Base-by-base conservation (phyloP, 1,140 invertebrate genomes). In the Aradophagus sp. region DNA sequence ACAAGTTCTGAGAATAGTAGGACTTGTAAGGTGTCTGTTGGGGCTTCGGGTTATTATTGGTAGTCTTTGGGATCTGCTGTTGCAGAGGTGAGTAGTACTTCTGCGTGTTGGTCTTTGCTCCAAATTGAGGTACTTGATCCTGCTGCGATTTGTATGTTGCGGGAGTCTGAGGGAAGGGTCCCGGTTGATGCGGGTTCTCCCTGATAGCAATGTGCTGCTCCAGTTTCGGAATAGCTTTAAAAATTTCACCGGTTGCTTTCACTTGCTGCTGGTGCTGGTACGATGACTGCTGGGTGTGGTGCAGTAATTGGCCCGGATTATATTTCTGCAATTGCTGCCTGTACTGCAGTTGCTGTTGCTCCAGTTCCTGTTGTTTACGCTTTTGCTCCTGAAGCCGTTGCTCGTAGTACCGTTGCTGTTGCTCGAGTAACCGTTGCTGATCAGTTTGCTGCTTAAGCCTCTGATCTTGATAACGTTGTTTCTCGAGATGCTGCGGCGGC, bases 221-320 rank as follows among this genome's bases (percentile, higher is more conserved):
- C 53, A 89, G 89, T 83, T 91, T 92, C 5, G 92, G 89, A 47
- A 93, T 88, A 17, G 92, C 89, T 58, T 90, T 89, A n/a, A 92
- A 88, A 29, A 93, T 83, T 82, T 93, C 91, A 10, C 91, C 90
- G 2, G 85, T 88, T 1, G 86, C 31, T 87, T 88, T 67, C 86
- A 84, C n/a, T 76, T 76, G 32, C 26, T 50, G 50, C 2, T 56
- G 39, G 3, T 52, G 45, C 1, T 44, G 36, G 8, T 23, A 7
- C 87, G 2, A 48, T 27, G 74, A 59, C 15, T 77, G 69, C 55
- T 77, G 61, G 10, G 42, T 41, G 3, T 55, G 75, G n/a, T 59
- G 81, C 81, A 78, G 78, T 66, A 47, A 77, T 83, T 66, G 85
- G n/a, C 65, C 69, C 26, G 87, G 70, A 71, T 76, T 84, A 52